phyloP scores from a whole-genome alignment of 1,140 invertebrate species.

The Caenorhabditis latens region DNA sequence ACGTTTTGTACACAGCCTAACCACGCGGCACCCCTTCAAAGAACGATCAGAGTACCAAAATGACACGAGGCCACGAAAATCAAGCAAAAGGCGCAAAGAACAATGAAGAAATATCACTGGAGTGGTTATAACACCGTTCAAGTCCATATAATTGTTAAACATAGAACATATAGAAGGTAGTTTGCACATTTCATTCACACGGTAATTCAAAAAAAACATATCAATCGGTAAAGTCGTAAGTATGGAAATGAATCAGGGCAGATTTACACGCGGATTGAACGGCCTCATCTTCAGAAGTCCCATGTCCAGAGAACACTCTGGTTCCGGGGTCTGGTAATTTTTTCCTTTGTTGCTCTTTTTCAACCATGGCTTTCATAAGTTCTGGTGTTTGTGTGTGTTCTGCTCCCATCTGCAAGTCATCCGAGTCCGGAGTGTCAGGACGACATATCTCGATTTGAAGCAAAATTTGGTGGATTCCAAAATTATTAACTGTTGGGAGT shows the following conservation, averaged over 20 bases:
- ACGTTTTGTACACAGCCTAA: constrained; percentile 36
- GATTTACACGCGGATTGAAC: background rate
- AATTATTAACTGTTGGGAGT: background rate
- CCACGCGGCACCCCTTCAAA: constrained; percentile 18
- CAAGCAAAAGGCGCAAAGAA: constrained; percentile 1
- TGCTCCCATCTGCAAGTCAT: constrained; percentile 39
- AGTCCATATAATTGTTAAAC: too few species aligned
- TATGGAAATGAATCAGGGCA: constrained; percentile 11
- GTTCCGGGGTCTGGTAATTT: background rate
- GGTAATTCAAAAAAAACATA: background rate
- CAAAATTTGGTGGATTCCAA: constrained; percentile 10
- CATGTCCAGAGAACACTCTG: background rate
- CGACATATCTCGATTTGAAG: background rate
- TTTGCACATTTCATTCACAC: background rate
- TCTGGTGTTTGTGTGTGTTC: constrained; percentile 30
- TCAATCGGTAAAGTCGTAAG: background rate
- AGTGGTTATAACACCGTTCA: background rate
- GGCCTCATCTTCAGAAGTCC: constrained; percentile 8
- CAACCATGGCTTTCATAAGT: background rate
- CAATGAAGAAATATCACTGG: constrained; percentile 4
- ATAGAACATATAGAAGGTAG: too few species aligned
- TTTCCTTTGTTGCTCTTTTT: constrained; percentile 9
- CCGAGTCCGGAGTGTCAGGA: background rate
- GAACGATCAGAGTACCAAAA: constrained; percentile 26
- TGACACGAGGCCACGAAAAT: constrained; percentile 13